Evolutionary conservation across 1,140 invertebrate genomes (phyloP).

Genomic region (Aricia agestis): DNA sequence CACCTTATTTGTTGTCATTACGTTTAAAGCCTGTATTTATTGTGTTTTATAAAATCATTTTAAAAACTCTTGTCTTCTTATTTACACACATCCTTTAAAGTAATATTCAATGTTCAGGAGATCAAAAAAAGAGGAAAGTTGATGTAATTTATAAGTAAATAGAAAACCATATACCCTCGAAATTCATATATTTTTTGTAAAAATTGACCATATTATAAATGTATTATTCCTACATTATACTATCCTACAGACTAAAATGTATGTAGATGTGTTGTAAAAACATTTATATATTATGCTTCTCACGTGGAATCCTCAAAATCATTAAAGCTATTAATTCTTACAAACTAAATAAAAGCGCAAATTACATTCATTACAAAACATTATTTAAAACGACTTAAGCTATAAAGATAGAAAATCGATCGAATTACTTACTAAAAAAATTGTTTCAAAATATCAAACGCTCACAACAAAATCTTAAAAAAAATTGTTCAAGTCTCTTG

Average conservation of each 20-base stretch:
- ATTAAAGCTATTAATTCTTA: constrained; percentile 12
- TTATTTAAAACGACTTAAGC: neutral
- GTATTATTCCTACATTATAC: neutral
- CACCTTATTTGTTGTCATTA: constrained; percentile 67
- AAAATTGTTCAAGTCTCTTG: neutral
- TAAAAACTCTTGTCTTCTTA: constrained; percentile 36
- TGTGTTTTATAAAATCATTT: constrained; percentile 71
- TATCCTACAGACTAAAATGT: neutral
- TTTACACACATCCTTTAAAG: constrained; percentile 21
- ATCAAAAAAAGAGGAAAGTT: too few relatives aligned
- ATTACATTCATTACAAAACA: neutral
- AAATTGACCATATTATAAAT: constrained; percentile 5
- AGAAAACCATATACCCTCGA: neutral
- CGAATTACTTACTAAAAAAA: neutral
- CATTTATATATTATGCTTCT: constrained; percentile 4
- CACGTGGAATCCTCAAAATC: constrained; percentile 4
- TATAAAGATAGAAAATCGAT: neutral
- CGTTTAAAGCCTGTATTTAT: constrained; percentile 68
- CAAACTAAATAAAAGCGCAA: constrained; percentile 12
- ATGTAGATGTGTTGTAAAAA: neutral
- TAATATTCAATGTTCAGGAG: too few relatives aligned
- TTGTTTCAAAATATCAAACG: neutral
- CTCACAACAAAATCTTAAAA: neutral
- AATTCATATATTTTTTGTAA: constrained; percentile 16
- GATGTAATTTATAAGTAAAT: neutral